Evolutionary conservation across 2,888 invertebrate genomes (phyloP).

Genomic region (Arctia plantaginis): DNA sequence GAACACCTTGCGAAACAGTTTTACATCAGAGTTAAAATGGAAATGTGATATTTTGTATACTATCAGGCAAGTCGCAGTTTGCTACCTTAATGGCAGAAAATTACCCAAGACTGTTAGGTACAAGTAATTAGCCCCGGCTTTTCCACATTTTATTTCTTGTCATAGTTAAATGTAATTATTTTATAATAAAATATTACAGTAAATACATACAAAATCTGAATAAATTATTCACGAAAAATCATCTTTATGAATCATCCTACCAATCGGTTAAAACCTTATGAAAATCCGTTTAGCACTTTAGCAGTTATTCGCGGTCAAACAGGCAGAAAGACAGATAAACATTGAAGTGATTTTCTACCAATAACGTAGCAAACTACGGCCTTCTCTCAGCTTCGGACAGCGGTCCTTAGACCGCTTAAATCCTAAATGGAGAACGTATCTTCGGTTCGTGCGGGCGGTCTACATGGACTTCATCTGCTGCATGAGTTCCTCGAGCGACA

Average conservation of each 20-base stretch:
- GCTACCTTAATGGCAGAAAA: not conserved
- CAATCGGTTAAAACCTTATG: not conserved
- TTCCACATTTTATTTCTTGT: not conserved
- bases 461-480: slow-evolving; percentile 96
- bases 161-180: not conserved
- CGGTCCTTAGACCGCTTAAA: not conserved
- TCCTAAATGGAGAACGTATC: not conserved
- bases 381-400: not conserved
- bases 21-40: not conserved
- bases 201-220: not conserved
- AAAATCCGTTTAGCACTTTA: not conserved
- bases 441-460: slow-evolving; percentile 47
- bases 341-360: not conserved
- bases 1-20: not conserved
- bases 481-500: slow-evolving; percentile 96
- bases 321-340: not conserved
- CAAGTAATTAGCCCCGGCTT: not conserved
- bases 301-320: no score
- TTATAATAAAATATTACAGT: no score
- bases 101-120: not conserved
- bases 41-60: not conserved
- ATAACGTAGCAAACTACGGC: not conserved
- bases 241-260: no score
- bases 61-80: not conserved
- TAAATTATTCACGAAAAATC: not conserved